A percentile compares a stretch with the other conserved stretches of the same genome.
Conservation (phyloP, 2,888 invertebrate species). For the Amorpha juglandis region DNA sequence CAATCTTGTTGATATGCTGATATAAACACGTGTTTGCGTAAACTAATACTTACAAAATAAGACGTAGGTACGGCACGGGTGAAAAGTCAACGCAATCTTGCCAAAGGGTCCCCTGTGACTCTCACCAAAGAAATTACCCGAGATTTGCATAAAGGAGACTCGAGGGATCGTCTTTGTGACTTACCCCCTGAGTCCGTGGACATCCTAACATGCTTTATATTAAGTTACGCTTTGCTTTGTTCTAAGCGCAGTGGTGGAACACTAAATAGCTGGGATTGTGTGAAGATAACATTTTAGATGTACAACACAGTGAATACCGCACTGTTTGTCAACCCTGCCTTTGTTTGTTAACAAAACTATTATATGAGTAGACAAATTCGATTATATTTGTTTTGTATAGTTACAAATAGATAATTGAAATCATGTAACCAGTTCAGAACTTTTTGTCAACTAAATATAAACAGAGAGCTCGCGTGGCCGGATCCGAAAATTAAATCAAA, state of each 20-base stretch:
- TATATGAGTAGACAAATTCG: no score
- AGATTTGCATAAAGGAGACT: constrained; percentile 81
- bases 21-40: constrained; percentile 45
- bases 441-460: no score
- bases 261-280: constrained; percentile 52
- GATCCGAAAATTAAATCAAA: not conserved
- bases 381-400: not conserved
- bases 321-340: constrained; percentile 6
- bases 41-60: constrained; percentile 55
- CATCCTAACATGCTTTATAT: constrained; percentile 74
- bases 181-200: constrained; percentile 70
- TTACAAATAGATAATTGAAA: not conserved
- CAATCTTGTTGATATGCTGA: constrained; percentile 36
- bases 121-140: constrained; percentile 78
- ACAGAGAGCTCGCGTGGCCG: no score
- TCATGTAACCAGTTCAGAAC: not conserved
- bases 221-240: constrained; percentile 69
- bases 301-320: constrained; percentile 4
- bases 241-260: constrained; percentile 52
- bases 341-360: not conserved
- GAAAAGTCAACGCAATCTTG: constrained; percentile 74
- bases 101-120: constrained; percentile 71
- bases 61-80: constrained; percentile 59
- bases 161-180: constrained; percentile 76
- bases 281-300: constrained; percentile 47